These are phyloP conservation scores for Pseudorhombus dupliciocellatus DNA, from an alignment of 2,113 vertebrate species.

Conservation along the genomic window DNA sequence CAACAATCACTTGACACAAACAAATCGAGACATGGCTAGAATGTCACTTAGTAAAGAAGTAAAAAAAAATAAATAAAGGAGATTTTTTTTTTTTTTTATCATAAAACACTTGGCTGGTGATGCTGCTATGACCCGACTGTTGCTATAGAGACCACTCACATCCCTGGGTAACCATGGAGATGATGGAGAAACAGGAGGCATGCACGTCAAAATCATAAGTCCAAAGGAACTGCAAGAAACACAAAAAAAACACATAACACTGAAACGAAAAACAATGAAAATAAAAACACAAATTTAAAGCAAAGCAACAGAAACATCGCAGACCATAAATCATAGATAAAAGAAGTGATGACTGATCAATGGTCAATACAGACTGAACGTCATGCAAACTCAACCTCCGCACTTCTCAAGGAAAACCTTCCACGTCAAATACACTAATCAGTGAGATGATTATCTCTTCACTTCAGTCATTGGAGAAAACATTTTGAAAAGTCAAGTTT, in stretches of 20 bases:
- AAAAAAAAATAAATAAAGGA: not conserved
- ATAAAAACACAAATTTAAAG: constrained; percentile 33
- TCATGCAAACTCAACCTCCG: not conserved
- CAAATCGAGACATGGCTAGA: not conserved
- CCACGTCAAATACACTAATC: no score
- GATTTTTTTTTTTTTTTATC: not conserved
- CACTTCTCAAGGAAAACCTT: not conserved
- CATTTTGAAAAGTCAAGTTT: no score
- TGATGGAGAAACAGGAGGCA: constrained; percentile 87
- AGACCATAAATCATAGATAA: constrained; percentile 33
- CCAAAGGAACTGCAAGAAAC: constrained; percentile 89
- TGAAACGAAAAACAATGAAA: constrained; percentile 66
- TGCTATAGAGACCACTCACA: constrained; percentile 83
- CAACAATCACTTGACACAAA: not conserved
- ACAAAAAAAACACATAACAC: constrained; percentile 82
- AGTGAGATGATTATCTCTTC: no score
- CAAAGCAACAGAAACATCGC: constrained; percentile 45
- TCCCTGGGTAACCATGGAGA: constrained; percentile 80
- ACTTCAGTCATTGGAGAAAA: no score
- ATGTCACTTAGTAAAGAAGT: not conserved
- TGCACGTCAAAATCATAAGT: constrained; percentile 89
- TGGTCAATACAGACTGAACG: constrained; percentile 18
- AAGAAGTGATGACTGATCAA: constrained; percentile 27
- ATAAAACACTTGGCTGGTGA: constrained; percentile 21
- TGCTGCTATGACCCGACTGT: constrained; percentile 44